A percentile compares a stretch with the other conserved stretches of the same genome.
Conservation (phyloP, 2,888 invertebrate genomes). For the Neuroscelio doddi region DNA sequence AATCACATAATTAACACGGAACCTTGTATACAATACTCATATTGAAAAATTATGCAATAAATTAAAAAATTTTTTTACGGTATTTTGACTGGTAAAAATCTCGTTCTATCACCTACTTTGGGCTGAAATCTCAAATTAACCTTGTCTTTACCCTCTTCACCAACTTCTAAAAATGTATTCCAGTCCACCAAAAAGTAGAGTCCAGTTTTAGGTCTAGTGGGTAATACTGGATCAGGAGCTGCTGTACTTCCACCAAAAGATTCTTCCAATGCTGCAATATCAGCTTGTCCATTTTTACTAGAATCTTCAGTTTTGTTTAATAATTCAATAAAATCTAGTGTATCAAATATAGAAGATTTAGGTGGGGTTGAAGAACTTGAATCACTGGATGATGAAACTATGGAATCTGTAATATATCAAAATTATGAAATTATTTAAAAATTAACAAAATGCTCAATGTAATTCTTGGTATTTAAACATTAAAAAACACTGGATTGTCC, state of each 20-base stretch:
- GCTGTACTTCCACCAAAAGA: conserved; percentile 82
- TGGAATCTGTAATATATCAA: too few relatives aligned
- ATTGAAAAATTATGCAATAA: too few relatives aligned
- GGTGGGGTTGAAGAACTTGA: conserved; percentile 4
- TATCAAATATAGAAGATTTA: conserved; percentile 22
- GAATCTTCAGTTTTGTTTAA: conserved; percentile 22
- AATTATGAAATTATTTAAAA: too few relatives aligned
- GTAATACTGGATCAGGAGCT: conserved; percentile 77
- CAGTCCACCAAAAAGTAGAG: conserved; percentile 90
- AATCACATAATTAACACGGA: too few relatives aligned
- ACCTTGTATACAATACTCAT: too few relatives aligned
- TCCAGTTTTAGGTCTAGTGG: conserved; percentile 82
- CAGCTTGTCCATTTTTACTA: conserved; percentile 46
- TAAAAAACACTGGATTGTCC: too few relatives aligned
- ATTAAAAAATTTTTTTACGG: conserved; percentile 74
- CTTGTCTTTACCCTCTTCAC: conserved; percentile 81
- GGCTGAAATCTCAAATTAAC: conserved; percentile 87
- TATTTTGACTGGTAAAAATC: conserved; percentile 83
- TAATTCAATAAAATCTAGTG: conserved; percentile 18
- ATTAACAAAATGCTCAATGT: too few relatives aligned
- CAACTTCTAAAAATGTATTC: conserved; percentile 90
- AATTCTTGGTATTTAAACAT: too few relatives aligned
- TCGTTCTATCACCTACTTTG: conserved; percentile 85
- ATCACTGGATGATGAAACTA: background rate
- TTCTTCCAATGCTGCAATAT: conserved; percentile 80